Base-by-base conservation (phyloP, 2,797 vertebrate genomes). In the Pitangus sulphuratus region DNA sequence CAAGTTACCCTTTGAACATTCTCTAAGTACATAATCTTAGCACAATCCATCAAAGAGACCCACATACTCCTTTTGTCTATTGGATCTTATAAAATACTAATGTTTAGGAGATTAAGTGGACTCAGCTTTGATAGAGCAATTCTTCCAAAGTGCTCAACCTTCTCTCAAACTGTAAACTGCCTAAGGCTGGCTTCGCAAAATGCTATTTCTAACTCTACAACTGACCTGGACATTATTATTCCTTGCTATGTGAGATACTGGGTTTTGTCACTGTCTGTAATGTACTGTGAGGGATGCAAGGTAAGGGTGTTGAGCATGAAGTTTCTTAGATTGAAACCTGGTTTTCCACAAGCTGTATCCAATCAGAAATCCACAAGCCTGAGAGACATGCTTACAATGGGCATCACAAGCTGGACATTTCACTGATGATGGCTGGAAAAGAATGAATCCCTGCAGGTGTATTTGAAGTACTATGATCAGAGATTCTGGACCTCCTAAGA, bases 1-100 rank as follows among this genome's bases (percentile, higher is more conserved):
- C 96, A 98, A 97, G 93, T 93, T 97, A 97, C 89, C 48, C 94
- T 97, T 97, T 97, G 95, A 98, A 97, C 84, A 90, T 83, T 74
- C 80, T 92, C 71, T 97, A 97, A 97, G 97, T 80, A 96, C 79
- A 93, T 96, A 97, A 97, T 93, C 94, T 97, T 92, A 95, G 83
- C 45, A 79, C 89, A 97, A 87, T 94, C 95, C 93, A 93, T 97
- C 95, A 98, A 97, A 97, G 89, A 84, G 9, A 97, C 92, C 94
- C 93, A 96, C 62, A 93, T 56, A 54, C 61, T 42, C 88, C 89
- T 97, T 97, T 97, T 40, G 70, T 93, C 90, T 94, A n/a, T 68
- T 89, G 74, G 77, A 85, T 96, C 72, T 96, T 93, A 97, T 53
- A 96, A 97, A 96, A 97, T 84, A 91, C 70, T 97, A 66, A 97